phyloP scores from a whole-genome alignment of 1,140 invertebrate genomes.

The Antheraea pernyi region DNA sequence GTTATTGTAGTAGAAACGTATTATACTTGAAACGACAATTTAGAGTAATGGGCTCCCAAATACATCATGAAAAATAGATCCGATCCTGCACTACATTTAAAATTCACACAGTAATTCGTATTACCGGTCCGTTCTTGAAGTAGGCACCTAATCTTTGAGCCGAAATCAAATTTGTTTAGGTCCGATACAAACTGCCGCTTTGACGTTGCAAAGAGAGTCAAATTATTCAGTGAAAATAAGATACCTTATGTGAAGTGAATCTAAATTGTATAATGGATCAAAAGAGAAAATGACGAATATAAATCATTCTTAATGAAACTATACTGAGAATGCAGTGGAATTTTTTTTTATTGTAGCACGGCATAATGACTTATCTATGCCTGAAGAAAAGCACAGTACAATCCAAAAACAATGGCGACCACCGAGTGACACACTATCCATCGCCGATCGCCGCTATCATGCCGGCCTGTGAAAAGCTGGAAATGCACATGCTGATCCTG shows the following conservation, averaged over 20 bases:
- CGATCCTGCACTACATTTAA: not conserved
- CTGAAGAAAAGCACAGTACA: too few relatives aligned
- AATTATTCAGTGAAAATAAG: conserved; percentile 13
- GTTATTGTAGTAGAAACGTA: too few relatives aligned
- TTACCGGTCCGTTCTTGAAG: conserved; percentile 6
- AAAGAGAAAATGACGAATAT: not conserved
- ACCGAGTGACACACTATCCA: too few relatives aligned
- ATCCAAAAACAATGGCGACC: too few relatives aligned
- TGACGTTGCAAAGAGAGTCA: conserved; percentile 12
- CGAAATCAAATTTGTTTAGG: conserved; percentile 24
- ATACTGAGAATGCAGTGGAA: not conserved
- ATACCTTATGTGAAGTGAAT: conserved; percentile 15
- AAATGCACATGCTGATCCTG: too few relatives aligned
- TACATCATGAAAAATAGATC: not conserved
- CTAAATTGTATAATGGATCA: conserved; percentile 15
- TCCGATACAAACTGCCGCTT: conserved; percentile 17
- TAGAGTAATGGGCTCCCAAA: too few relatives aligned
- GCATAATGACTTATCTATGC: too few relatives aligned
- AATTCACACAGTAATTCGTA: conserved; percentile 19
- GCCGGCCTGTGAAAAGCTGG: too few relatives aligned
- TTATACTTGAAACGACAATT: too few relatives aligned
- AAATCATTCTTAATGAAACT: not conserved
- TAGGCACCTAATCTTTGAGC: conserved; percentile 9
- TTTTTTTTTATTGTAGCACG: too few relatives aligned
- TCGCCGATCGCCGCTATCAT: too few relatives aligned